Conservation (phyloP, 2,888 invertebrate species). For the Volucella zonaria region DNA sequence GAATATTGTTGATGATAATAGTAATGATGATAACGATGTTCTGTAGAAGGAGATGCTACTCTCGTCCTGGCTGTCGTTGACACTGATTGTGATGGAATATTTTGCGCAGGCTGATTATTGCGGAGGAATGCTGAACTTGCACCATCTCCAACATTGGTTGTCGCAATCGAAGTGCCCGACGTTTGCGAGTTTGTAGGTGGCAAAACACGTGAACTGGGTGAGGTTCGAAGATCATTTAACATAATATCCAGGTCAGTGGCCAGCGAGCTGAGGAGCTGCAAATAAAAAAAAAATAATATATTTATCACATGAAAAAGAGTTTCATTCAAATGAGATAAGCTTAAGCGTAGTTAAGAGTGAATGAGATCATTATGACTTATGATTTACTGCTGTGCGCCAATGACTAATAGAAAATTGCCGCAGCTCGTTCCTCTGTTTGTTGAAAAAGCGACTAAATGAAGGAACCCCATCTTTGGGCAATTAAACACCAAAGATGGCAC, state of each 20-base stretch:
- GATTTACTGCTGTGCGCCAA: no score
- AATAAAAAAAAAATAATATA: slow-evolving; percentile 75
- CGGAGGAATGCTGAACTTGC: slow-evolving; percentile 74
- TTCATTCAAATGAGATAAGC: no score
- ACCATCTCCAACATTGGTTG: slow-evolving; percentile 39
- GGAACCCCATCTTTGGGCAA: no score
- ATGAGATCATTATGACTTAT: no score
- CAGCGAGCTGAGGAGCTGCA: slow-evolving; percentile 90
- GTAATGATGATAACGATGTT: slow-evolving; percentile 70
- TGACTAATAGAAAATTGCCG: no score
- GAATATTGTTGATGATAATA: slow-evolving; percentile 71
- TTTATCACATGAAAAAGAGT: no score
- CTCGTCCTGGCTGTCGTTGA: slow-evolving; percentile 64
- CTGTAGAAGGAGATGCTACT: slow-evolving; percentile 66
- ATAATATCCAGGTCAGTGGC: slow-evolving; percentile 93
- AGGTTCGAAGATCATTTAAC: slow-evolving; percentile 91
- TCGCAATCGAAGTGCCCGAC: slow-evolving; percentile 59
- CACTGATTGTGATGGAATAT: slow-evolving; percentile 73
- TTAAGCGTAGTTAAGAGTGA: no score
- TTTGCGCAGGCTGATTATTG: slow-evolving; percentile 75
- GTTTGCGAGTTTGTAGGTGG: slow-evolving; percentile 70
- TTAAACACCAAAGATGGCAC: no score
- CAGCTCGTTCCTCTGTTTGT: no score
- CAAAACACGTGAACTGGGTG: slow-evolving; percentile 82
- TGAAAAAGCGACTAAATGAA: no score